These are phyloP conservation scores for Muntiacus muntjak DNA, from an alignment of 2,113 vertebrate genomes.

Conservation along the genomic window DNA sequence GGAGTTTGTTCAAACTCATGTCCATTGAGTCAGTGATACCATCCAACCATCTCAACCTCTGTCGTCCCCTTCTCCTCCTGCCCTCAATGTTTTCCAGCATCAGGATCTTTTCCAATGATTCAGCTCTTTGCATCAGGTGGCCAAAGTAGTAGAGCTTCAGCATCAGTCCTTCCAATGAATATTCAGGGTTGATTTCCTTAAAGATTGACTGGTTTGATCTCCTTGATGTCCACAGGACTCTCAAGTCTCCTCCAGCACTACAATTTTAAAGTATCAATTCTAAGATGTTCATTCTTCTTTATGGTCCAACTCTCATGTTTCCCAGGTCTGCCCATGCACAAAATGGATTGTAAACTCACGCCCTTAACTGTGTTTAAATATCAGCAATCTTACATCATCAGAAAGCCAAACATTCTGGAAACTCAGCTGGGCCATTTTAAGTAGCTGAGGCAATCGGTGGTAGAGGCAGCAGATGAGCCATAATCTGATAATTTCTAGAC, in stretches of 20 bases:
- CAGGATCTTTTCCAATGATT: not conserved
- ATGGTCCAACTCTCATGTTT: not conserved
- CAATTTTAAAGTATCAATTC: not conserved
- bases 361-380: not conserved
- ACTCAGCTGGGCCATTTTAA: not conserved
- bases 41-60: not conserved
- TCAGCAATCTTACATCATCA: no score
- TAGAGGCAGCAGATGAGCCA: not conserved
- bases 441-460: not conserved
- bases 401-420: not conserved
- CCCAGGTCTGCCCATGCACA: accelerated
- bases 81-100: not conserved
- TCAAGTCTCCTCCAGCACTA: not conserved
- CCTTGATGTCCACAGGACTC: not conserved
- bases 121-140: not conserved
- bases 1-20: not conserved
- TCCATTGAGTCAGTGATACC: not conserved
- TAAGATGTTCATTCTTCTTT: not conserved
- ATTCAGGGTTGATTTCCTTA: not conserved
- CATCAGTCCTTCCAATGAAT: not conserved
- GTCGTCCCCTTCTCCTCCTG: not conserved
- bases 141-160: not conserved
- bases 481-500: not conserved
- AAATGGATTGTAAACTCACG: accelerated
- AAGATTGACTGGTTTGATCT: not conserved